Conservation (phyloP, 1,140 invertebrate species). For the Papilio polytes region DNA sequence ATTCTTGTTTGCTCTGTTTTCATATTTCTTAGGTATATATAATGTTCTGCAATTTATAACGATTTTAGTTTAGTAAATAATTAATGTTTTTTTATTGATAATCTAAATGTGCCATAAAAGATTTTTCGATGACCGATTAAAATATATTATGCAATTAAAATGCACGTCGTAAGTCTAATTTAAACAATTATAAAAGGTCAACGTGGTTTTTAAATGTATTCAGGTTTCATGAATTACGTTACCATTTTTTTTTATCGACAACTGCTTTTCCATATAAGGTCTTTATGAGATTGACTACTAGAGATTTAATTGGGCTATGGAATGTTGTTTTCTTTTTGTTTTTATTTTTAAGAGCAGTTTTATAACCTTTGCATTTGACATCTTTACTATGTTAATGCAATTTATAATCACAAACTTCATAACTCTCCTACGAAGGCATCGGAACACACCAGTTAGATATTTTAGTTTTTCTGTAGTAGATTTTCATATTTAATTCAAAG, state of each 20-base stretch:
- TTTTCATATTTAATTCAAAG: too few relatives aligned
- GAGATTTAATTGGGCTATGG: background rate
- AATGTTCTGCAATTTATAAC: too few relatives aligned
- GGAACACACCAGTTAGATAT: too few relatives aligned
- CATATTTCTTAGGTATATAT: too few relatives aligned
- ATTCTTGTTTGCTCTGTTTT: too few relatives aligned
- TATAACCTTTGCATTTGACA: background rate
- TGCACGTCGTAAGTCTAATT: background rate
- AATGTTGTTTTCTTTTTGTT: background rate
- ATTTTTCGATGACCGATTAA: background rate
- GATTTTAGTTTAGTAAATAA: background rate
- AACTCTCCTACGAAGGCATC: too few relatives aligned
- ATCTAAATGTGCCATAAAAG: background rate
- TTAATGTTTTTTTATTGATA: background rate
- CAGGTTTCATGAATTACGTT: background rate
- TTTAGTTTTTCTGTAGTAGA: too few relatives aligned
- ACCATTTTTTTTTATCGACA: background rate
- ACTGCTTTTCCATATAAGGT: background rate
- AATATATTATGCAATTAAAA: conserved; percentile 5
- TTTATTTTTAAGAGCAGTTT: background rate
- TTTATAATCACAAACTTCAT: too few relatives aligned
- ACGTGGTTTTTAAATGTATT: background rate
- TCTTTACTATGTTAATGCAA: too few relatives aligned
- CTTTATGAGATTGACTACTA: background rate
- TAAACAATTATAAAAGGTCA: background rate